These are phyloP conservation scores for Hippopotamus amphibius DNA, from an alignment of 2,113 vertebrate genomes.

Conservation along the genomic window DNA sequence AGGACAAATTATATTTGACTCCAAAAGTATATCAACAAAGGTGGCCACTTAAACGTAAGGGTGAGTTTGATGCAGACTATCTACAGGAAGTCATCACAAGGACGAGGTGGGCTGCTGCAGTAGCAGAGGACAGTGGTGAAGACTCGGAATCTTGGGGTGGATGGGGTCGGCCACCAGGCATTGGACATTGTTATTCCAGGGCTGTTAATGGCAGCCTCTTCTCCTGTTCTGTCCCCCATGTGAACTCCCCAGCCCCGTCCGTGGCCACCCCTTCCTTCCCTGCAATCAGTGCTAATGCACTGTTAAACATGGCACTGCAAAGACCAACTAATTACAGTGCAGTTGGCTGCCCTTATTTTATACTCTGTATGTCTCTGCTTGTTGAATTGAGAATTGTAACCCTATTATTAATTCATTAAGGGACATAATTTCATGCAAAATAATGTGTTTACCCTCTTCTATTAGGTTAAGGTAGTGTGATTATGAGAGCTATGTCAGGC, in stretches of 20 bases:
- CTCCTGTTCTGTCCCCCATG: no score
- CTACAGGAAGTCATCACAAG: not conserved
- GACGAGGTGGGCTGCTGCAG: accelerated
- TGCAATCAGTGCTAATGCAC: not conserved
- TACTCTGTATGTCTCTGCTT: slow-evolving; percentile 47
- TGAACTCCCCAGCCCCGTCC: not conserved
- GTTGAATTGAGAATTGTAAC: slow-evolving; percentile 33
- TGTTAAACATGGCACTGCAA: not conserved
- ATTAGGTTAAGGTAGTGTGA: not conserved
- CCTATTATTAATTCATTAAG: slow-evolving; percentile 75
- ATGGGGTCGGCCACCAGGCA: not conserved
- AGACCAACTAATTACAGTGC: slow-evolving; percentile 53
- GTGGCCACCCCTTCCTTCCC: accelerated
- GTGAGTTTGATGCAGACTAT: not conserved
- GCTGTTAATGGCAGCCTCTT: not conserved
- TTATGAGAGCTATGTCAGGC: not conserved
- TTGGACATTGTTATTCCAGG: not conserved
- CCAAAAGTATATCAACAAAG: not conserved
- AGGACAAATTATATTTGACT: not conserved
- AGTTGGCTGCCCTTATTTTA: slow-evolving; percentile 16
- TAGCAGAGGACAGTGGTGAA: not conserved
- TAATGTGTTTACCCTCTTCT: slow-evolving; percentile 20
- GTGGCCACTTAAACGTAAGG: not conserved
- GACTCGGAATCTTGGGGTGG: not conserved
- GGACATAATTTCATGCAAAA: slow-evolving; percentile 44